Evolutionary conservation across 2,888 invertebrate genomes (phyloP), one percentile per base, ranked within the genome.

Genomic region (Leptogaster cylindrica): DNA sequence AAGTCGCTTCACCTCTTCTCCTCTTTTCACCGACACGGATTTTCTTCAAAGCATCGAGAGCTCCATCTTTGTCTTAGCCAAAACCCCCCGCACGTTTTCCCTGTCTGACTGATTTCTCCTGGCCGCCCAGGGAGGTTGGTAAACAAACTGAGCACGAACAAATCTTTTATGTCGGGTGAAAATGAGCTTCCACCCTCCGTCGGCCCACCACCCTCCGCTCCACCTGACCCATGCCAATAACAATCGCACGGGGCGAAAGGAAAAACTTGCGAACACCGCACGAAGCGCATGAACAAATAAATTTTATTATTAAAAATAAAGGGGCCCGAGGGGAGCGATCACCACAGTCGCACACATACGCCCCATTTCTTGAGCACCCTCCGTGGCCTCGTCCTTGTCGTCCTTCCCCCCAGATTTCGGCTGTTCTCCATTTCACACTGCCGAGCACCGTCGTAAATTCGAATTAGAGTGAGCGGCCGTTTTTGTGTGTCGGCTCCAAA

Each of bases 221-320:
- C 3, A 10, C 28, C 16, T 10, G 3, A 20, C 23, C 61, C 39
- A 12, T 8, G 18, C 18, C 31, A 23, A 31, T 25, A 31, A 16
- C 28, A 27, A 31, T 52, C 50, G 36, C 10, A 46, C n/a, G 33
- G 23, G 28, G 12, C 28, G 61, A 44, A 41, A 61, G 23, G 48
- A 48, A 48, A 48, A 48, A 25, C 48, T n/a, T n/a, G 20, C 23
- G 14, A 41, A 20, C 25, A 25, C 41, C 23, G 44, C 8, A 18
- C n/a, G 41, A 14, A 27, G 70, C 70, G 70, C 70, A 70, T 70
- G 70, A 63, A 55, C 64, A 51, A 68, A 70, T 68, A 63, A 70
- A 70, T 70, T 70, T 66, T 20, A 25, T 67, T 67, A 67, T 69
- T 67, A 61, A 69, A 55, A 67, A 33, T 48, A 64, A 48, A 36